phyloP scores from a whole-genome alignment of 2,797 vertebrate genomes.

The Allobates femoralis region DNA sequence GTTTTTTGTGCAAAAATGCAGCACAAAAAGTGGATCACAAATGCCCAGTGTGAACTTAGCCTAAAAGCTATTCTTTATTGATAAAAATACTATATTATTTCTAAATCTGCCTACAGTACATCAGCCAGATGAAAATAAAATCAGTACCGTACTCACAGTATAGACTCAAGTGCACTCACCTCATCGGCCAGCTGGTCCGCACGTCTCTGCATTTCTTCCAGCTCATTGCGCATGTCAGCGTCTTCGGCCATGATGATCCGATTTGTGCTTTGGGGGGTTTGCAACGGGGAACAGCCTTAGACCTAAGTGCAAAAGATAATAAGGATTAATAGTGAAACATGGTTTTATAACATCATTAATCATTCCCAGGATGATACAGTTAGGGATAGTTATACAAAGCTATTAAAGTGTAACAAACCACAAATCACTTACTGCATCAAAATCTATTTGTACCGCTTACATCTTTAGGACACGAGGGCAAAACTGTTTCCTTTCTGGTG shows the following conservation, averaged over 20 bases:
- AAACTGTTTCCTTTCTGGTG: no score
- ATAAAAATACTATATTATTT: no score
- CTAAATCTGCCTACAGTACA: no score
- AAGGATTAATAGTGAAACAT: background rate
- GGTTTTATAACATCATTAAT: no score
- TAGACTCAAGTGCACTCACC: conserved; percentile 83
- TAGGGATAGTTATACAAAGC: no score
- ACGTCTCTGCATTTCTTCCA: conserved; percentile 98
- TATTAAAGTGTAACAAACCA: background rate
- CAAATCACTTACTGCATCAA: background rate
- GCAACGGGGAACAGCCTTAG: conserved; percentile 62
- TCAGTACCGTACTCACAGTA: no score
- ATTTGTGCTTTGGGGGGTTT: conserved; percentile 74
- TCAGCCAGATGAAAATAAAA: no score
- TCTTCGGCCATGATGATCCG: conserved; percentile 94
- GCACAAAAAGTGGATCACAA: no score
- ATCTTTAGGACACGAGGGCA: no score
- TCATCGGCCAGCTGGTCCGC: conserved; percentile 98
- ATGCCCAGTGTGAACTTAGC: no score
- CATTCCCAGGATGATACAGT: background rate
- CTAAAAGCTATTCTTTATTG: no score
- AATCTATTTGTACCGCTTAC: background rate
- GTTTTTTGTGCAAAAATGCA: no score
- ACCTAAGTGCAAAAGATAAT: conserved; percentile 66
- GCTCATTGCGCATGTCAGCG: conserved; percentile 98